phyloP scores from a whole-genome alignment of 1,140 invertebrate genomes.

The Lepidurus apus region DNA sequence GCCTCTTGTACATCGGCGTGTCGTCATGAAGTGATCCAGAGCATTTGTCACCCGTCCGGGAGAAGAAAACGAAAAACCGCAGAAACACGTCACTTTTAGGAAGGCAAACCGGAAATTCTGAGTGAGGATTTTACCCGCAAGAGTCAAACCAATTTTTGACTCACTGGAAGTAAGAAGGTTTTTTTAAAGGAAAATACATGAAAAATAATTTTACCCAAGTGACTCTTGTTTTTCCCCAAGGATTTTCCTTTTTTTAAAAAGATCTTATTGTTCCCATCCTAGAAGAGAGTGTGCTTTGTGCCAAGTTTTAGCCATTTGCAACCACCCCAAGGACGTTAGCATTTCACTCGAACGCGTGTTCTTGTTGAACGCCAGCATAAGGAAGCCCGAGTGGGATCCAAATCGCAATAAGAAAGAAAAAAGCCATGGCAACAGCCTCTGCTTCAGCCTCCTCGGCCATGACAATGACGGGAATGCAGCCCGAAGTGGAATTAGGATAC shows the following conservation, averaged over 20 bases:
- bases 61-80: neutral
- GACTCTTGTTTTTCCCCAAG: neutral
- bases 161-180: too few species aligned
- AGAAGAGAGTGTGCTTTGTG: neutral
- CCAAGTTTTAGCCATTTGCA: neutral
- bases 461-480: slow-evolving; percentile 24
- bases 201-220: too few species aligned
- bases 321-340: neutral
- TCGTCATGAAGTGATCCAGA: neutral
- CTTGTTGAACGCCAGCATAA: neutral
- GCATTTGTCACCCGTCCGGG: neutral
- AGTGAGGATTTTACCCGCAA: neutral
- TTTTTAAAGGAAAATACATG: too few species aligned
- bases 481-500: slow-evolving; percentile 58
- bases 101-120: neutral
- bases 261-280: too few species aligned
- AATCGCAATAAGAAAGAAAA: neutral
- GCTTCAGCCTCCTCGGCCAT: neutral
- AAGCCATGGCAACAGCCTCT: slow-evolving; percentile 5
- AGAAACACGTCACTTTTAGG: neutral
- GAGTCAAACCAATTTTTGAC: too few species aligned
- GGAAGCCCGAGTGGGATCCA: neutral
- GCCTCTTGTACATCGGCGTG: too few species aligned
- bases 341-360: neutral
- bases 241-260: neutral